Evolutionary conservation across 1,140 invertebrate species (phyloP).

Genomic region (Vanessa atalanta): DNA sequence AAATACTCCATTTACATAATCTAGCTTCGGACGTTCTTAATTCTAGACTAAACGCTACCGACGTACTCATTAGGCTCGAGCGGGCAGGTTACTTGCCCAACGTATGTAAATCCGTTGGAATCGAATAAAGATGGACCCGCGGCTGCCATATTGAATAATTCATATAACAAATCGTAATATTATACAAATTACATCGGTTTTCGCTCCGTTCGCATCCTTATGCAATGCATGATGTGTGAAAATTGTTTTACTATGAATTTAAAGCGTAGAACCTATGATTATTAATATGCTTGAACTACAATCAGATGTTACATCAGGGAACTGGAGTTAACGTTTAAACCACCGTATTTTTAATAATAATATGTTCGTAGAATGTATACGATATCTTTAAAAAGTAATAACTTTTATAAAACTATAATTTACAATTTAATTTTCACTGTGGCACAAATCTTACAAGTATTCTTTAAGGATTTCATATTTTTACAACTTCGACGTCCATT

Average conservation of each 20-base stretch:
- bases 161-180: conserved; percentile 74
- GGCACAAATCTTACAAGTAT: too few species aligned
- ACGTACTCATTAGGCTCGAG: conserved; percentile 19
- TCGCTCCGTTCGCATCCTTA: conserved; percentile 53
- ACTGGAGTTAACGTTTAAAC: neutral
- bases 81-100: conserved; percentile 49
- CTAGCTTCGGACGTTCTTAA: neutral
- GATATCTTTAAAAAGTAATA: too few species aligned
- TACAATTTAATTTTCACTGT: too few species aligned
- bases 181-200: conserved; percentile 65
- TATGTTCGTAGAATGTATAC: neutral
- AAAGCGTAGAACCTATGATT: conserved; percentile 12
- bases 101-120: conserved; percentile 59
- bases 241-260: conserved; percentile 40
- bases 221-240: conserved; percentile 45
- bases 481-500: too few species aligned
- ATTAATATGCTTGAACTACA: neutral
- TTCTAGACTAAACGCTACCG: neutral
- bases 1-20: neutral
- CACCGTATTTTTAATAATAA: neutral
- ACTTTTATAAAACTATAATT: too few species aligned
- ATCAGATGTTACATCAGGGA: neutral
- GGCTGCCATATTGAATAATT: conserved; percentile 69
- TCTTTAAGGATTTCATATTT: too few species aligned
- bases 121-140: conserved; percentile 62